Conservation (phyloP, 2,888 invertebrate genomes). For the Saturnia japonica region DNA sequence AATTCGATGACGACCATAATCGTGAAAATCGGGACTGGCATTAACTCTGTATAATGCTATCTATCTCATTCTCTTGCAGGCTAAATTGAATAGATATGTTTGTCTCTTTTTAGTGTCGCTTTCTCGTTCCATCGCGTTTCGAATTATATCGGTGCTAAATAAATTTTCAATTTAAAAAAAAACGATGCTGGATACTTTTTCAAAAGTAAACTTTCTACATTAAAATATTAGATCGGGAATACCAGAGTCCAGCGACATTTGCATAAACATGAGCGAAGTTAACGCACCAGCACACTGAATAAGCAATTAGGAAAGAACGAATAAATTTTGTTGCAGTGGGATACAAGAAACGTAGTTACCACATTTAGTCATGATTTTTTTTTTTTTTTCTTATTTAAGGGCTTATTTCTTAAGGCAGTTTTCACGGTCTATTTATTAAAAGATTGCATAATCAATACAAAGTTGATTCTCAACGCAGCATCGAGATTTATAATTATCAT, state of each 20-base stretch:
- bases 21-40: too few relatives aligned
- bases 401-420: neutral
- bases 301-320: conserved; percentile 12
- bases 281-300: conserved; percentile 9
- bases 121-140: too few relatives aligned
- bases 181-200: neutral
- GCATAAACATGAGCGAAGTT: conserved; percentile 18
- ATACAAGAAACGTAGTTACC: neutral
- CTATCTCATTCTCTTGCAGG: too few relatives aligned
- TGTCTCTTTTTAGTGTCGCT: too few relatives aligned
- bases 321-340: conserved; percentile 2
- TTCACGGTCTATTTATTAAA: neutral
- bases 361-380: neutral
- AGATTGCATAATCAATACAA: neutral
- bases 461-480: neutral
- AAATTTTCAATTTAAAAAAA: too few relatives aligned
- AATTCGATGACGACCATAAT: too few relatives aligned
- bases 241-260: conserved; percentile 28
- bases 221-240: neutral
- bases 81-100: too few relatives aligned
- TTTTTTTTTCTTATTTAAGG: neutral
- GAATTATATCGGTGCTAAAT: too few relatives aligned
- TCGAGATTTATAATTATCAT: neutral
- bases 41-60: too few relatives aligned
- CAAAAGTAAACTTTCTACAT: neutral